These are phyloP conservation scores for Ennomos erosarius DNA, from an alignment of 2,888 invertebrate genomes.

Conservation along the genomic window DNA sequence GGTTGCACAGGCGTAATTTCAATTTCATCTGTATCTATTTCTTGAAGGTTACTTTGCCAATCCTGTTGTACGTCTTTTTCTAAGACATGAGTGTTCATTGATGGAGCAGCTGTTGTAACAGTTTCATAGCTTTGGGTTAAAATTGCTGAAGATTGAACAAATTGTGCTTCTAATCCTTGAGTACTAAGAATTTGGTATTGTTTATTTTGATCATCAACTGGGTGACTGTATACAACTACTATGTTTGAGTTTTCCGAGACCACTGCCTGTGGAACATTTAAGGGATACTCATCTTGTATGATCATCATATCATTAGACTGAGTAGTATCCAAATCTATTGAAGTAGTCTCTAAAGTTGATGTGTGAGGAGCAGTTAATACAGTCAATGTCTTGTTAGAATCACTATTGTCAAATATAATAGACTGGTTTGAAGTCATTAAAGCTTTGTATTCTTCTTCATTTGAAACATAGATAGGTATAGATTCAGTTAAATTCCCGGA, in stretches of 20 bases:
- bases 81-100: slow-evolving; percentile 72
- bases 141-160: slow-evolving; percentile 71
- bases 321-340: slow-evolving; percentile 76
- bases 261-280: slow-evolving; percentile 81
- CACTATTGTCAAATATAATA: slow-evolving; percentile 73
- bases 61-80: slow-evolving; percentile 60
- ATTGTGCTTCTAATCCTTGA: slow-evolving; percentile 68
- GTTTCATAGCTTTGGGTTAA: slow-evolving; percentile 76
- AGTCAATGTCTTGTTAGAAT: slow-evolving; percentile 69
- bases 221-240: slow-evolving; percentile 87
- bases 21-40: slow-evolving; percentile 49
- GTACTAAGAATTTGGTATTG: slow-evolving; percentile 80
- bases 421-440: slow-evolving; percentile 75
- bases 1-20: slow-evolving; percentile 43
- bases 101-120: slow-evolving; percentile 74
- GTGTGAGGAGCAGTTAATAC: slow-evolving; percentile 66
- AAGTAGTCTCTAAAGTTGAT: slow-evolving; percentile 55
- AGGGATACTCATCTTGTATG: slow-evolving; percentile 84
- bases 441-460: slow-evolving; percentile 81
- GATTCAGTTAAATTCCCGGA: slow-evolving; percentile 64
- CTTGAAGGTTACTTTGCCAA: slow-evolving; percentile 62
- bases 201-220: slow-evolving; percentile 83
- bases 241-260: slow-evolving; percentile 85
- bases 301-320: slow-evolving; percentile 87
- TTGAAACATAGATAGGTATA: slow-evolving; percentile 80